Evolutionary conservation across 2,888 invertebrate species (phyloP).

Genomic region (Netelia melanura): DNA sequence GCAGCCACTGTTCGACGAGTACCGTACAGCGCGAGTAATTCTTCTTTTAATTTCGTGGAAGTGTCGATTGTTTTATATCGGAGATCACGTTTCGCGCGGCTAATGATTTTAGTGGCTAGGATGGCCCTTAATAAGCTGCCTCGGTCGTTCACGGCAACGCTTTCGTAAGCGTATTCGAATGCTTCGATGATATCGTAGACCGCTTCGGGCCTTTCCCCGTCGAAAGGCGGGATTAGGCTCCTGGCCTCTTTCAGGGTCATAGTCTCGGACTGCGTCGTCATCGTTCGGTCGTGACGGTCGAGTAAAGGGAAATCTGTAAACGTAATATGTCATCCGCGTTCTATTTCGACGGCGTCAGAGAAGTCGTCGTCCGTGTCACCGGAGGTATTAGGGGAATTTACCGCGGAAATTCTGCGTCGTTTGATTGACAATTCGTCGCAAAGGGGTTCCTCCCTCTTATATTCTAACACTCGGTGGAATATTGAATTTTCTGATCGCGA

Average conservation of each 20-base stretch:
- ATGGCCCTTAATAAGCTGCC: background rate
- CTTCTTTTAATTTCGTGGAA: background rate
- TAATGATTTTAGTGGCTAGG: background rate
- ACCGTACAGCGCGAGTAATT: conserved; percentile 20
- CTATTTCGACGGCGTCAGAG: background rate
- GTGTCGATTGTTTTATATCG: conserved; percentile 24
- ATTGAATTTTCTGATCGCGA: background rate
- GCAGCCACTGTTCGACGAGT: conserved; percentile 11
- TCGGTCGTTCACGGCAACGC: background rate
- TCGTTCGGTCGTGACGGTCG: background rate
- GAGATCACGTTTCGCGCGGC: background rate
- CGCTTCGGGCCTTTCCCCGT: background rate
- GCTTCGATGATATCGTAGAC: background rate
- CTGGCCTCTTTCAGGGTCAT: conserved; percentile 4
- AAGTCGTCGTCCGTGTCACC: background rate
- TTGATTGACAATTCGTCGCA: background rate
- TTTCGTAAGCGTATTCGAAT: background rate
- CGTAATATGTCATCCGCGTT: background rate
- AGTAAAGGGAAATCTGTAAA: conserved; percentile 7
- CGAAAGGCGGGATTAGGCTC: conserved; percentile 8
- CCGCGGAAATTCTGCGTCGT: background rate
- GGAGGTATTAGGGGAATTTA: too few relatives aligned
- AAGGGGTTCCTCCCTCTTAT: background rate
- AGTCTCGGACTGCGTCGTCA: background rate
- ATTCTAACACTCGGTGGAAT: background rate